Percentiles rank a stretch among this genome's conserved stretches.
These are phyloP conservation scores for Turnix velox DNA, from an alignment of 2,113 vertebrate species.

Conservation along the genomic window DNA sequence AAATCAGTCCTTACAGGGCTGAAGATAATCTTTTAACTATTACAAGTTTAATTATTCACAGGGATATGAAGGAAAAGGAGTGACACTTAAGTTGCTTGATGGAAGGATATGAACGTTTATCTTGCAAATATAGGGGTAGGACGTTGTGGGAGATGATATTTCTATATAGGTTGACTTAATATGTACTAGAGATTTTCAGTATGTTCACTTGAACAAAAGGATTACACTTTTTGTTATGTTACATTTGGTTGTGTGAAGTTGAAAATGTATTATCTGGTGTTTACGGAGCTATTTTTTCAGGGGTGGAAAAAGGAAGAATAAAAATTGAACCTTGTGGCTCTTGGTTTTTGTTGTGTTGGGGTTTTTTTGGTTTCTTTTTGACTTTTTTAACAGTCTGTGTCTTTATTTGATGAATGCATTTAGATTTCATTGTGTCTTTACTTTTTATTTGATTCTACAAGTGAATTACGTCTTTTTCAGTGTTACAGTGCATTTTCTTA, in stretches of 20 bases:
- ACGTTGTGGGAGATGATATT: not conserved
- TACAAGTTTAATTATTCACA: not conserved
- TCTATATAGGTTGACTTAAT: not conserved
- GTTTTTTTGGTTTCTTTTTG: too few species aligned
- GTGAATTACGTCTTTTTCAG: not conserved
- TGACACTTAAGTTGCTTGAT: not conserved
- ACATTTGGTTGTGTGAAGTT: not conserved
- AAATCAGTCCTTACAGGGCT: not conserved
- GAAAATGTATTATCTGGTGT: not conserved
- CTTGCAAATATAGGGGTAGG: not conserved
- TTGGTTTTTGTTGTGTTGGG: too few species aligned
- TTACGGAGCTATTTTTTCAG: not conserved
- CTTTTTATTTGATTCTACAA: not conserved
- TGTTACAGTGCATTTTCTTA: not conserved
- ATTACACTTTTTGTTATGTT: not conserved
- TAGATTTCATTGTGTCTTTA: fast-evolving
- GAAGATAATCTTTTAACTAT: not conserved
- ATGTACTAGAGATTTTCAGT: not conserved
- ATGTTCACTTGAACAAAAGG: not conserved
- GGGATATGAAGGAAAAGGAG: not conserved
- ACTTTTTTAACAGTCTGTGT: not conserved
- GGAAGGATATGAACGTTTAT: not conserved
- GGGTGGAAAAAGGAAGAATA: not conserved
- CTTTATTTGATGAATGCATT: not conserved
- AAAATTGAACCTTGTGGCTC: not conserved